Conservation (phyloP, 2,113 vertebrate genomes). For the Sardina pilchardus region DNA sequence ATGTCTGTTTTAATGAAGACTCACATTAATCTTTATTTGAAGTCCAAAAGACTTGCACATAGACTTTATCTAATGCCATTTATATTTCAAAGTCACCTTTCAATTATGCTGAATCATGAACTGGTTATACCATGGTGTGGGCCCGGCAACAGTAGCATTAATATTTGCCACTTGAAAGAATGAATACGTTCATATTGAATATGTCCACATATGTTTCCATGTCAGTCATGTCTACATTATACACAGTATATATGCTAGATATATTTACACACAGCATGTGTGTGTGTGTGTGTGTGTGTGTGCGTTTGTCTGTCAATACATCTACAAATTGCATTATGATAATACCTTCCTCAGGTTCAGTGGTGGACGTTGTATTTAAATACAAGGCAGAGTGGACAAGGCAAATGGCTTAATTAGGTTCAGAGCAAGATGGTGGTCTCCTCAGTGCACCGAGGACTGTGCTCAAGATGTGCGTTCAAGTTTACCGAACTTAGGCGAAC, state of each 20-base stretch:
- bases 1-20: slow-evolving; percentile 16
- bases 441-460: no score
- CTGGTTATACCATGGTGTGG: not conserved
- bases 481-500: no score
- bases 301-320: not conserved
- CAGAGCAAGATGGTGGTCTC: no score
- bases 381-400: no score
- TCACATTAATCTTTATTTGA: not conserved
- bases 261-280: not conserved
- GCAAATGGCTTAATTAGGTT: no score
- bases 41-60: not conserved
- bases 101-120: not conserved
- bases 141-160: not conserved
- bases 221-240: no score
- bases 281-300: not conserved
- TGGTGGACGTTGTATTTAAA: no score
- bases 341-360: no score
- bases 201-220: no score
- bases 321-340: no score
- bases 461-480: no score
- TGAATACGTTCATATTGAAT: not conserved
- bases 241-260: no score
- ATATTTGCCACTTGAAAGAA: not conserved
- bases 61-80: not conserved
- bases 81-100: not conserved